Percentiles rank a stretch among this genome's conserved stretches.
Conservation (phyloP, 1,140 invertebrate species). For the Argopecten irradians region DNA sequence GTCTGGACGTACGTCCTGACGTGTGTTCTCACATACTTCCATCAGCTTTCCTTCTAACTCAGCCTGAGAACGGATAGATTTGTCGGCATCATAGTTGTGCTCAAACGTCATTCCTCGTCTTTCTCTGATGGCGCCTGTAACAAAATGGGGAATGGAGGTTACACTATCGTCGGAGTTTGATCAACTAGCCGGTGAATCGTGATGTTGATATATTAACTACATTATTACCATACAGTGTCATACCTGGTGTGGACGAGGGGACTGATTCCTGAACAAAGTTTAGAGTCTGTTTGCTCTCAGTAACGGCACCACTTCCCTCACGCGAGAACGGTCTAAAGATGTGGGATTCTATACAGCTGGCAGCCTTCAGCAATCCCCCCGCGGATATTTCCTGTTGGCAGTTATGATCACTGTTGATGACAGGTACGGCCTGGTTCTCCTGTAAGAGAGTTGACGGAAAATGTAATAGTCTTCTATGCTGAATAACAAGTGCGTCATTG, state of each 20-base stretch:
- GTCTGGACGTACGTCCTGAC: constrained; percentile 59
- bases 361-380: constrained; percentile 85
- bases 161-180: no score
- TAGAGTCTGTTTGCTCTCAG: constrained; percentile 82
- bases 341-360: constrained; percentile 87
- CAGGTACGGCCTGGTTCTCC: no score
- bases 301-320: constrained; percentile 85
- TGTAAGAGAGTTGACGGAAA: no score
- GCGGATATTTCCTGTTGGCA: constrained; percentile 88
- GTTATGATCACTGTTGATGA: no score
- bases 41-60: constrained; percentile 56
- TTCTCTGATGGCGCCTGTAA: constrained; percentile 43
- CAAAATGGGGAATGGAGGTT: no score
- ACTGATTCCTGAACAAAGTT: constrained; percentile 65
- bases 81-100: constrained; percentile 45
- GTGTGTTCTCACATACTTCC: constrained; percentile 53
- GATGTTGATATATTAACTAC: no score
- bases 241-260: no score
- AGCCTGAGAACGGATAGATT: not conserved
- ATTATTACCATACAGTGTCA: no score
- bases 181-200: no score
- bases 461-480: no score
- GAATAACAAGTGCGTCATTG: no score
- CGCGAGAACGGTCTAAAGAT: constrained; percentile 87
- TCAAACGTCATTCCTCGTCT: constrained; percentile 58